A percentile compares a stretch with the other conserved stretches of the same genome.
Evolutionary conservation across 2,888 invertebrate species (phyloP).

Genomic region (Pollenia amentaria): DNA sequence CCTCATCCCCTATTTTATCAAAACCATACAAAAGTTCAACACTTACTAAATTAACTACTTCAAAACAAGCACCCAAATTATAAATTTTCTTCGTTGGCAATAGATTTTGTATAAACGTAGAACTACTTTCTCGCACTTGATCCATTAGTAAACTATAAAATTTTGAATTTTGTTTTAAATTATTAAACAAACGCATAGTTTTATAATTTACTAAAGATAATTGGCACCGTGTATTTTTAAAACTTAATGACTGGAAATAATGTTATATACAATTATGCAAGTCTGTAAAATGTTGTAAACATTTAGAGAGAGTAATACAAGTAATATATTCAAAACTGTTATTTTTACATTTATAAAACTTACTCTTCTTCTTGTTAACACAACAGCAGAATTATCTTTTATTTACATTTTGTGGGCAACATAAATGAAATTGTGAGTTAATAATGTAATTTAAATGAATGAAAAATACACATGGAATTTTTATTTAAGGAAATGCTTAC

Average conservation of each 20-base stretch:
- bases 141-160: conserved; percentile 52
- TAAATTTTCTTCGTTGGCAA: conserved; percentile 76
- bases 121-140: conserved; percentile 58
- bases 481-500: conserved; percentile 46
- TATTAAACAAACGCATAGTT: conserved; percentile 62
- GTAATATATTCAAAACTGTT: conserved; percentile 27
- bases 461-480: conserved; percentile 46
- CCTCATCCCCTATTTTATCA: conserved; percentile 6
- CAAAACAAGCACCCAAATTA: conserved; percentile 76
- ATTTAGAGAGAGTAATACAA: conserved; percentile 17
- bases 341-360: conserved; percentile 34
- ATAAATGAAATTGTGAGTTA: not conserved
- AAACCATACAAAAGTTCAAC: conserved; percentile 4
- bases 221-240: not conserved
- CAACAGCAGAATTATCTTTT: conserved; percentile 32
- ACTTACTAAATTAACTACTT: conserved; percentile 75
- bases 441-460: not conserved
- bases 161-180: conserved; percentile 57
- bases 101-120: conserved; percentile 47
- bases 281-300: conserved; percentile 48
- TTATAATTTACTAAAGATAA: not conserved
- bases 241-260: conserved; percentile 7
- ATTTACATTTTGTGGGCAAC: conserved; percentile 37
- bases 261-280: conserved; percentile 40
- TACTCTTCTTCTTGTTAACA: not conserved